Conservation (phyloP, 2,797 vertebrate species). For the Scolopax rusticola region DNA sequence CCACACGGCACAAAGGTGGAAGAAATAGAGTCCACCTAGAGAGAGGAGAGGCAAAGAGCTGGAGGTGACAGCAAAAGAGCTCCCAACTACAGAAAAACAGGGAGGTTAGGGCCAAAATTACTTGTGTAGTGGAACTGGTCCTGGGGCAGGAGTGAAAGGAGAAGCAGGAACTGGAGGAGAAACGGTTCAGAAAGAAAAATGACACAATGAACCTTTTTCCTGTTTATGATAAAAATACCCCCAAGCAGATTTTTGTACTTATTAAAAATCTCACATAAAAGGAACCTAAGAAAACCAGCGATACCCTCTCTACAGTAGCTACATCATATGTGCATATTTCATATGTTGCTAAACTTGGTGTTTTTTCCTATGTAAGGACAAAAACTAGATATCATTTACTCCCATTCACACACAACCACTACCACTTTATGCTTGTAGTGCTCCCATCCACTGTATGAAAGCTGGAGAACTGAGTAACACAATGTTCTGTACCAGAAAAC, state of each 20-base stretch:
- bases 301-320: background rate
- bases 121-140: background rate
- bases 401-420: background rate
- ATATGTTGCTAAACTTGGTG: conserved; percentile 26
- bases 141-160: background rate
- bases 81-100: accelerated
- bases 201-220: background rate
- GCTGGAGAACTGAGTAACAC: background rate
- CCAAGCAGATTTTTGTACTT: background rate
- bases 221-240: background rate
- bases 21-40: background rate
- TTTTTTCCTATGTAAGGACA: background rate
- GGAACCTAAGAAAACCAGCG: background rate
- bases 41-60: background rate
- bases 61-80: accelerated
- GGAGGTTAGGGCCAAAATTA: background rate
- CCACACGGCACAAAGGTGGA: background rate
- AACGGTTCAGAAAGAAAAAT: background rate
- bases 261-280: background rate
- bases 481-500: conserved; percentile 51
- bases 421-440: background rate
- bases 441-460: conserved; percentile 26
- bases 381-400: conserved; percentile 24
- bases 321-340: background rate
- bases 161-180: background rate